phyloP scores from a whole-genome alignment of 53 echinoderm and acorn worm genomes.

The Patiria pectinifera region DNA sequence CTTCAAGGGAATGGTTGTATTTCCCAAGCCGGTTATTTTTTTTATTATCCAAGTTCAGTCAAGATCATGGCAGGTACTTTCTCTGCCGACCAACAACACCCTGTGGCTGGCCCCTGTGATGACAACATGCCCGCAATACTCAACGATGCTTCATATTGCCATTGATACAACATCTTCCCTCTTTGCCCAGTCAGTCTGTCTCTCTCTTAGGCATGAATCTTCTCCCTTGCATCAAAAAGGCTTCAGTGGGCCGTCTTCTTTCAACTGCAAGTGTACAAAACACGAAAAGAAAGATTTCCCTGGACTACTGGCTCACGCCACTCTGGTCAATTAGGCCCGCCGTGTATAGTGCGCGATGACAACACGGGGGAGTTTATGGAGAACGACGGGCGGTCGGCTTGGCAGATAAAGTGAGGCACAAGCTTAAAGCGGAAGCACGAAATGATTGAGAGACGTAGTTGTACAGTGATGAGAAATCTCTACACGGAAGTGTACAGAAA shows the following conservation, averaged over 20 bases:
- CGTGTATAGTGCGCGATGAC: neutral
- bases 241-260: neutral
- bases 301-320: neutral
- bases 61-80: neutral
- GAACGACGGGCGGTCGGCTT: neutral
- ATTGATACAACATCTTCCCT: neutral
- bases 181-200: neutral
- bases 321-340: neutral
- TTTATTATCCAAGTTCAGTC: neutral
- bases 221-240: neutral
- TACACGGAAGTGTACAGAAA: too few relatives aligned
- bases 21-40: neutral
- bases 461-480: neutral
- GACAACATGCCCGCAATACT: neutral
- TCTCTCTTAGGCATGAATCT: neutral
- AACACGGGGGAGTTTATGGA: neutral
- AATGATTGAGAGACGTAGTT: neutral
- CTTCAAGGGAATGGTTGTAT: neutral
- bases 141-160: neutral
- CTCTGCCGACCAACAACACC: neutral
- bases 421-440: neutral
- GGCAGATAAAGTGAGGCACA: neutral
- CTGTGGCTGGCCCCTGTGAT: neutral
- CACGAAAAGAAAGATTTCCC: neutral
- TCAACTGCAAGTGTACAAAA: neutral